Conservation (phyloP, 2,888 invertebrate genomes). For the Subacronicta megacephala region DNA sequence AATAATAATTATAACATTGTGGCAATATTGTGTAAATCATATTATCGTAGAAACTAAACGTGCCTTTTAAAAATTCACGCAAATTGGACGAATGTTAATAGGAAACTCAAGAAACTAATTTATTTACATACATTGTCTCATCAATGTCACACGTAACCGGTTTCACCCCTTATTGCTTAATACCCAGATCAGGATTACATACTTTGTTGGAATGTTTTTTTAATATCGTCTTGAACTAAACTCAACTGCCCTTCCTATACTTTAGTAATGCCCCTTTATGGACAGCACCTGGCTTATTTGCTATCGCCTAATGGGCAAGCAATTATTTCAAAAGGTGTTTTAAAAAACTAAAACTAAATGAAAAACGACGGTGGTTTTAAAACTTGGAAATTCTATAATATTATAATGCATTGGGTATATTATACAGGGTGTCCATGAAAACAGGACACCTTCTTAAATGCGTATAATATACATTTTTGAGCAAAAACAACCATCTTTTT, state of each 20-base stretch:
- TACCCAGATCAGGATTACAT: slow-evolving; percentile 18
- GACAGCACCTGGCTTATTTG: slow-evolving; percentile 37
- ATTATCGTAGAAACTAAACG: slow-evolving; percentile 9
- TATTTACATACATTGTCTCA: slow-evolving; percentile 25
- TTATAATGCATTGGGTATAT: not conserved
- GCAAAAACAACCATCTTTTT: too few species aligned
- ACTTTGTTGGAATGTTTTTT: slow-evolving; percentile 14
- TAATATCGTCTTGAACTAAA: slow-evolving; percentile 15
- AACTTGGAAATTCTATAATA: too few species aligned
- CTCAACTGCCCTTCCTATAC: slow-evolving; percentile 30
- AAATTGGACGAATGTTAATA: slow-evolving; percentile 7
- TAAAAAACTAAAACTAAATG: not conserved
- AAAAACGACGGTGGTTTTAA: not conserved
- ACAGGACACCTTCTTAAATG: too few species aligned
- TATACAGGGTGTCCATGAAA: too few species aligned
- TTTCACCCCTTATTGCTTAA: slow-evolving; percentile 19
- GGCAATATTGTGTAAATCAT: slow-evolving; percentile 13
- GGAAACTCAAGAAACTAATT: slow-evolving; percentile 8
- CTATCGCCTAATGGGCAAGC: slow-evolving; percentile 27
- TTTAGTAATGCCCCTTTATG: slow-evolving; percentile 17
- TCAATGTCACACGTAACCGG: slow-evolving; percentile 37
- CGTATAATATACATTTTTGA: too few species aligned
- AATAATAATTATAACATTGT: not conserved
- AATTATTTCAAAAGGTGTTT: slow-evolving; percentile 10
- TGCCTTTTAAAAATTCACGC: slow-evolving; percentile 17